Evolutionary conservation across 2,888 invertebrate genomes (phyloP).

Genomic region (Trachelus stipa): DNA sequence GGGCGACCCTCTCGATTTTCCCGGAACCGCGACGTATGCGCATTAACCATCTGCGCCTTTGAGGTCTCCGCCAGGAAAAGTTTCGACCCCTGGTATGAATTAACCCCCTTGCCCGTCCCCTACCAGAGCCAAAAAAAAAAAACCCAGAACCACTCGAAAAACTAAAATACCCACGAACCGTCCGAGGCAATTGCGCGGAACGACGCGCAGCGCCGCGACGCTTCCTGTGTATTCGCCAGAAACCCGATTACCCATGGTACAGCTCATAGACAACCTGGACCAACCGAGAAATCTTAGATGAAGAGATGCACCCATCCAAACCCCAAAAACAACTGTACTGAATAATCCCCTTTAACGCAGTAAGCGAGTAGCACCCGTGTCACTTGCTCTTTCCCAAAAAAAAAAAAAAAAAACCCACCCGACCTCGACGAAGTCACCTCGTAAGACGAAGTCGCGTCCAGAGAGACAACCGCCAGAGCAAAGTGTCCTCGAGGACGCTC

Average conservation of each 20-base stretch:
- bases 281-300: too few species aligned
- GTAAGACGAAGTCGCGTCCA: constrained; percentile 41
- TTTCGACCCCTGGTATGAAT: too few species aligned
- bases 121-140: too few species aligned
- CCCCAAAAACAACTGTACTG: too few species aligned
- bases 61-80: not conserved
- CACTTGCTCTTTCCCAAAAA: too few species aligned
- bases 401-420: constrained; percentile 26
- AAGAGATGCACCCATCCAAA: too few species aligned
- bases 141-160: not conserved
- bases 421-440: constrained; percentile 41
- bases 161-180: not conserved
- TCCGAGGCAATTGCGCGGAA: not conserved
- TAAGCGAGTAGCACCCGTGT: too few species aligned
- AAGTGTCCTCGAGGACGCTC: constrained; percentile 36
- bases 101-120: too few species aligned
- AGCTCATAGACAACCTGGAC: too few species aligned
- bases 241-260: too few species aligned
- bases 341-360: too few species aligned
- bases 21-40: not conserved
- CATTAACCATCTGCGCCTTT: not conserved
- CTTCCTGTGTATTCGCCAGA: too few species aligned
- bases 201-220: not conserved
- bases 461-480: constrained; percentile 25
- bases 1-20: not conserved